Evolutionary conservation across 2,888 invertebrate species (phyloP), one percentile per base, ranked within the genome.

Genomic region (Nomada ruficornis): DNA sequence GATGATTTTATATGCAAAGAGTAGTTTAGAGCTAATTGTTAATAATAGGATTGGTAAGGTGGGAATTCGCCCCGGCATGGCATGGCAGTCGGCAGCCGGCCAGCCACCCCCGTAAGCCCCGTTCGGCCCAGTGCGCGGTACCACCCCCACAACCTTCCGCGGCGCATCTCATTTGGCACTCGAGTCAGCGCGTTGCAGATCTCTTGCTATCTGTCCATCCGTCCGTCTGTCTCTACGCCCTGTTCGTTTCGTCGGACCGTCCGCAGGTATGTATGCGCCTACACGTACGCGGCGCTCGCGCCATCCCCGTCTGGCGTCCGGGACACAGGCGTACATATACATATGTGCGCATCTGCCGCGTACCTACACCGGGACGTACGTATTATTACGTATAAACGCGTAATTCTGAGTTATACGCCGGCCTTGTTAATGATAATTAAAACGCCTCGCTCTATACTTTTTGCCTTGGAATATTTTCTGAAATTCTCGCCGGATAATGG

Each of bases 21-120:
- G 93, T 93, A 93, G 93, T 93, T 94, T 93, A 92, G 91, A 91
- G 92, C 92, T 93, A 94, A 94, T 94, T 93, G 93, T 94, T 94
- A 94, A 94, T 94, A 93, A 93, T 94, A 93, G 93, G 93, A 93
- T 93, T 93, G 93, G 93, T 93, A 93, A 94, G 93, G 93, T 94
- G 94, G 94, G 93, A 94, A 94, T 94, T 93, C 92, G 89, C 89
- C 90, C 89, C 89, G 86, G 78, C 87, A 80, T 76, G 84, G 81
- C 83, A 77, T 82, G 80, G n/a, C 83, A 73, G 55, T 63, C 69
- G 68, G 76, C 70, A 62, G 75, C 84, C 83, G 82, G 29, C 70
- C 80, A 63, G 67, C 82, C 77, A 82, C 73, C 81, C 84, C 83
- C 75, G 69, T 68, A 74, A 77, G 83, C 80, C 90, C 88, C 90